These are phyloP conservation scores for Eurystomus glaucurus DNA, from an alignment of 2,797 vertebrate genomes.

Conservation along the genomic window DNA sequence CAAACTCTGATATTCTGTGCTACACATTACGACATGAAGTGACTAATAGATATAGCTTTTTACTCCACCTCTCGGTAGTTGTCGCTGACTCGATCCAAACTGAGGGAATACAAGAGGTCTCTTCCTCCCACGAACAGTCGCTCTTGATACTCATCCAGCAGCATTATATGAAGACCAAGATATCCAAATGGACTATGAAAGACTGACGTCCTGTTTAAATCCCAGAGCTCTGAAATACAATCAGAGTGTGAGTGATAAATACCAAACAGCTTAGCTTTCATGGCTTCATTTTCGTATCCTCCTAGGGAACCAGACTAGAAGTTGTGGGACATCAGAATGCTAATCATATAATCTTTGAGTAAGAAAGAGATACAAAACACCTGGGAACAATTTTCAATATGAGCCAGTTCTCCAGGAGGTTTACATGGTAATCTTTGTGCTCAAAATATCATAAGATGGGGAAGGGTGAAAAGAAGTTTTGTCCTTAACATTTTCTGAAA, in stretches of 20 bases:
- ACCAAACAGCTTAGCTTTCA: conserved; percentile 26
- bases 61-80: conserved; percentile 91
- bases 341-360: neutral
- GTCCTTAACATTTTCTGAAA: neutral
- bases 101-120: conserved; percentile 93
- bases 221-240: conserved; percentile 92
- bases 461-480: neutral
- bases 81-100: conserved; percentile 90
- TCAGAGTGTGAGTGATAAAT: conserved; percentile 36
- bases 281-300: neutral
- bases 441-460: neutral
- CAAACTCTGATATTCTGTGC: neutral
- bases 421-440: neutral
- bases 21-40: neutral
- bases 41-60: neutral
- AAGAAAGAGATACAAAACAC: neutral
- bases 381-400: conserved; percentile 36
- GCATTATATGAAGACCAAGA: conserved; percentile 91
- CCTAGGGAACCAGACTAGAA: conserved; percentile 7
- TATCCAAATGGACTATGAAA: conserved; percentile 89
- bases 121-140: conserved; percentile 94
- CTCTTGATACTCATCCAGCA: conserved; percentile 94
- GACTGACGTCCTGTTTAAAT: conserved; percentile 94
- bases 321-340: conserved; percentile 31
- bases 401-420: neutral